Percentiles rank a stretch among this genome's conserved stretches.
Evolutionary conservation across 2,888 invertebrate genomes (phyloP).

Genomic region (Oscheius myriophilus): DNA sequence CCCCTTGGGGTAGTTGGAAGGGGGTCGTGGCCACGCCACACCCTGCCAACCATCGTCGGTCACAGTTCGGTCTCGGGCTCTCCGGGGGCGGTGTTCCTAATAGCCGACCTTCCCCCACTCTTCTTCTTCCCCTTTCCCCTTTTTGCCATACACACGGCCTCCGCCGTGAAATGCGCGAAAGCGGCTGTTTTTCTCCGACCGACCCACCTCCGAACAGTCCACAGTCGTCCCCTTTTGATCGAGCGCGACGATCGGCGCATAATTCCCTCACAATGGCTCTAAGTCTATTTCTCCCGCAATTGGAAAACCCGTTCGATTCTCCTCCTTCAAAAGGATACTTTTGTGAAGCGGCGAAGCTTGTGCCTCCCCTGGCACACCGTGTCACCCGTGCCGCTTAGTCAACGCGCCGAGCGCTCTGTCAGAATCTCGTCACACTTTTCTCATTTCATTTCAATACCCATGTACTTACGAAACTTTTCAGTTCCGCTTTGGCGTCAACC

Average conservation of each 20-base stretch:
- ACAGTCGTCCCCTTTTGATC: constrained; percentile 10
- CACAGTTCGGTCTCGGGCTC: constrained; percentile 11
- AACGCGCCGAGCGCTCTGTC: too few relatives aligned
- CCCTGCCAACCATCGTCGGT: constrained; percentile 13
- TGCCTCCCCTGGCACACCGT: neutral
- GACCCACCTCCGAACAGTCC: neutral
- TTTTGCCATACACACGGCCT: constrained; percentile 6
- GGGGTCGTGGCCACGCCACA: constrained; percentile 21
- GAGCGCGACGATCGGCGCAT: constrained; percentile 16
- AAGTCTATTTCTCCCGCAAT: constrained; percentile 5
- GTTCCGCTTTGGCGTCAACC: too few relatives aligned
- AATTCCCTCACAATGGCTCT: constrained; percentile 7
- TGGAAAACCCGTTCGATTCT: neutral
- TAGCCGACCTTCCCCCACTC: neutral
- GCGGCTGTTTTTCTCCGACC: constrained; percentile 12
- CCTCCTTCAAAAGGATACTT: neutral
- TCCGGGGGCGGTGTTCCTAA: neutral
- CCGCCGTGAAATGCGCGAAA: constrained; percentile 11
- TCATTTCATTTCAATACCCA: too few relatives aligned
- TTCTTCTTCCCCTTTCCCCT: neutral
- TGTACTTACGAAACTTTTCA: too few relatives aligned
- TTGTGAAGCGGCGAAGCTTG: neutral
- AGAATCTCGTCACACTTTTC: too few relatives aligned
- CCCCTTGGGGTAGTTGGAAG: constrained; percentile 1
- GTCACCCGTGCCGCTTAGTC: neutral